phyloP scores from a whole-genome alignment of 2,888 invertebrate species.

The Caenorhabditis panamensis region DNA sequence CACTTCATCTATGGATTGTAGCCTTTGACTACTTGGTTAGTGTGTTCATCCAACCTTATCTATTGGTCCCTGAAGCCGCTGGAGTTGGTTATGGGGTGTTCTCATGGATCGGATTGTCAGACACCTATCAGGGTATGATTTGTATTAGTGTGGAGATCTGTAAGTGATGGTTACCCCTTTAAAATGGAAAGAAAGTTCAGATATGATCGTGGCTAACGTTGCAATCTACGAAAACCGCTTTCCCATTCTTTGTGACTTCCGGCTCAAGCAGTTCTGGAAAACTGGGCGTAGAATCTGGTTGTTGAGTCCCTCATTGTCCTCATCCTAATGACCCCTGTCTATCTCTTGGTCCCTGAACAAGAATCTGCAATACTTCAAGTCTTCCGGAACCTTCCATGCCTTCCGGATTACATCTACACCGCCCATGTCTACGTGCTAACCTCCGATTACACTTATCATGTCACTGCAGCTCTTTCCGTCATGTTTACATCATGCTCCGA shows the following conservation, averaged over 20 bases:
- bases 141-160: too few species aligned
- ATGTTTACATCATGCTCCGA: neutral
- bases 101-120: too few species aligned
- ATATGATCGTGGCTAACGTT: neutral
- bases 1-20: slow-evolving; percentile 16
- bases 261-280: neutral
- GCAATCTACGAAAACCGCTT: neutral
- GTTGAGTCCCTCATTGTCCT: neutral
- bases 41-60: too few species aligned
- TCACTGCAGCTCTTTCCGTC: neutral
- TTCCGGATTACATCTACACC: neutral
- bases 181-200: too few species aligned
- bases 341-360: neutral
- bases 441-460: too few species aligned
- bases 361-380: neutral
- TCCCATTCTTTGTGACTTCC: neutral
- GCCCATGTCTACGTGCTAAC: neutral
- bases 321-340: neutral
- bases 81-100: too few species aligned
- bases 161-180: too few species aligned
- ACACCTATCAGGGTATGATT: too few species aligned
- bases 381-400: neutral
- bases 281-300: neutral
- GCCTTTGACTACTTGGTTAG: neutral
- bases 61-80: too few species aligned